phyloP scores from a whole-genome alignment of 2,888 invertebrate genomes.

The Cyclophora albipunctata region DNA sequence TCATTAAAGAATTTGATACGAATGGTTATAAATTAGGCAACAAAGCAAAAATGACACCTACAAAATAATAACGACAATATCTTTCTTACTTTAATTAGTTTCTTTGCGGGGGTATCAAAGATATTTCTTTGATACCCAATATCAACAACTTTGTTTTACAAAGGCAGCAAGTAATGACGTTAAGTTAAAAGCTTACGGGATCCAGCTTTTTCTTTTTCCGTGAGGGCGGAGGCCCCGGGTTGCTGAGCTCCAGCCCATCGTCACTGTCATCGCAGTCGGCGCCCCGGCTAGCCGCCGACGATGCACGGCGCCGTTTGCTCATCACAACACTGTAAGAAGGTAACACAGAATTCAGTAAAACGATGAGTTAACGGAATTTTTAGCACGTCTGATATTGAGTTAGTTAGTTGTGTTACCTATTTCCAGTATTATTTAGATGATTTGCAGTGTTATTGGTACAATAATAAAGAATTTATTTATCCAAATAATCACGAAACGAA shows the following conservation, averaged over 20 bases:
- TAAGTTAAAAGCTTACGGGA: constrained; percentile 71
- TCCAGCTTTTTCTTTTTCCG: constrained; percentile 84
- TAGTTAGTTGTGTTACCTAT: too few relatives aligned
- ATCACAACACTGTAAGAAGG: constrained; percentile 42
- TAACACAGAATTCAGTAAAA: not conserved
- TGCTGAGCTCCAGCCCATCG: constrained; percentile 69
- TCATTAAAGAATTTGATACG: not conserved
- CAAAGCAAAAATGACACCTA: not conserved
- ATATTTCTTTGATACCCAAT: too few relatives aligned
- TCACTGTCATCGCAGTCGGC: constrained; percentile 82
- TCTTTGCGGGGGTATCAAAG: too few relatives aligned
- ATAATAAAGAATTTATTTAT: too few relatives aligned
- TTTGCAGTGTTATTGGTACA: too few relatives aligned
- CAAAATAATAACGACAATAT: too few relatives aligned
- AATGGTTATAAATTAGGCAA: not conserved
- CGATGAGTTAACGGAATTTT: not conserved
- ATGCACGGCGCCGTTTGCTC: constrained; percentile 88
- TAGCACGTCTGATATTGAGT: not conserved
- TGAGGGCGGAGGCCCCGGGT: constrained; percentile 64
- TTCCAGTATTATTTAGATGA: too few relatives aligned
- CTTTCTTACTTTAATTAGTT: too few relatives aligned
- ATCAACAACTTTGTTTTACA: too few relatives aligned
- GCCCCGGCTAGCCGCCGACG: constrained; percentile 86
- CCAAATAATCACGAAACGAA: too few relatives aligned
- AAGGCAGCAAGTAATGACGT: too few relatives aligned